Conservation (phyloP, 2,113 vertebrate genomes). For the Calonectris borealis region DNA sequence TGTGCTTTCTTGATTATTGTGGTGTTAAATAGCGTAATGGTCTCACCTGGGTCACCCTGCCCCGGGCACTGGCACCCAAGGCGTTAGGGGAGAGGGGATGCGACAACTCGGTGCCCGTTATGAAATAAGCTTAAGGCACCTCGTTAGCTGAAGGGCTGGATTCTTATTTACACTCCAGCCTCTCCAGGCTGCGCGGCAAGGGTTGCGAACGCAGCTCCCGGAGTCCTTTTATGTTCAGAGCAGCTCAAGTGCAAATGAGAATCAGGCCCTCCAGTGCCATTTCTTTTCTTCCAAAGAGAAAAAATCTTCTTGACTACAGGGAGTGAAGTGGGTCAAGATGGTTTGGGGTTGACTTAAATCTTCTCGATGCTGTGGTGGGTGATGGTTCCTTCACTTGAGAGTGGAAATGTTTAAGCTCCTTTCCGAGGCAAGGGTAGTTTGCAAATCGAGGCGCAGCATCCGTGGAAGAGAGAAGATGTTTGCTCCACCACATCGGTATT, state of each 20-base stretch:
- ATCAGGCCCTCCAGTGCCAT: constrained; percentile 26
- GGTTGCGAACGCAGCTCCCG: not conserved
- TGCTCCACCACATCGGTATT: fast-evolving
- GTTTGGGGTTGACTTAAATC: not conserved
- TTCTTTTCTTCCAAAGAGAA: constrained; percentile 1
- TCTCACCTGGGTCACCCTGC: not conserved
- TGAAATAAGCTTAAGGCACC: not conserved
- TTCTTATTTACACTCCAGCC: constrained; percentile 15
- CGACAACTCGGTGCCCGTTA: fast-evolving
- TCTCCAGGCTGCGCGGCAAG: not conserved
- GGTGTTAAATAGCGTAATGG: fast-evolving
- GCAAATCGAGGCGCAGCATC: not conserved
- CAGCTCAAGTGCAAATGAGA: constrained; percentile 40
- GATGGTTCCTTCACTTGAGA: not conserved
- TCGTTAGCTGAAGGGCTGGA: not conserved
- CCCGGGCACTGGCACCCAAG: fast-evolving
- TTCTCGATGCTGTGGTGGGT: fast-evolving
- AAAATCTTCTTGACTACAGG: constrained; percentile 31
- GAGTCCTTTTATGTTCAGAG: not conserved
- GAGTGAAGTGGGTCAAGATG: constrained; percentile 14
- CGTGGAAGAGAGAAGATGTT: fast-evolving
- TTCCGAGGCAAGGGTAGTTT: not conserved
- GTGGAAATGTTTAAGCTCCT: not conserved
- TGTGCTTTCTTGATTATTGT: not conserved
- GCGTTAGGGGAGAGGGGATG: fast-evolving